phyloP scores from a whole-genome alignment of 1,140 invertebrate species.

The Euwallacea fornicatus region DNA sequence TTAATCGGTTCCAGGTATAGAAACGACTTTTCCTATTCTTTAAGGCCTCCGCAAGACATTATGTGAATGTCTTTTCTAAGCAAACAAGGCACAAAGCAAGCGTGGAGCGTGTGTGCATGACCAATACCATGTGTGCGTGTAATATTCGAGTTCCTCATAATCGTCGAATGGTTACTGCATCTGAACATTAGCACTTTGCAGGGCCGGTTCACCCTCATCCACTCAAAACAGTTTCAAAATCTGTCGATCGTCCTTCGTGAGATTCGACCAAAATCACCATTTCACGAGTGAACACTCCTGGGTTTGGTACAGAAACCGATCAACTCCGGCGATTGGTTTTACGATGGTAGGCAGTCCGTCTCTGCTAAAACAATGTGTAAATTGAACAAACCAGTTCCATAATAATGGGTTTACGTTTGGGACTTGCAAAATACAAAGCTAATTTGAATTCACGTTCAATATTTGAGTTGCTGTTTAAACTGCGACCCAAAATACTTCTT shows the following conservation, averaged over 20 bases:
- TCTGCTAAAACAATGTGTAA: constrained; percentile 4
- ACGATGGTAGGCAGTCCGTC: not conserved
- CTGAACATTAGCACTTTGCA: constrained; percentile 13
- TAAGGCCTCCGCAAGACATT: constrained; percentile 5
- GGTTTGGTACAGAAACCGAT: not conserved
- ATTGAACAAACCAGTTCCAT: constrained; percentile 24
- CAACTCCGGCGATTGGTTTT: not conserved
- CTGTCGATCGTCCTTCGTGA: no score
- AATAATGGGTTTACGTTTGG: constrained; percentile 13
- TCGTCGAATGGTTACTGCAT: constrained; percentile 20
- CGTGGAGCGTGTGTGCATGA: constrained; percentile 10
- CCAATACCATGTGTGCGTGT: constrained; percentile 19
- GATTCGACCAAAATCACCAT: not conserved
- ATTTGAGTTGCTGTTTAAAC: constrained; percentile 14
- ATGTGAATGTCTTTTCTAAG: constrained; percentile 18
- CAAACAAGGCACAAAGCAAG: constrained; percentile 13
- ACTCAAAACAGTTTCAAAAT: no score
- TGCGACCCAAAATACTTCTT: constrained; percentile 14
- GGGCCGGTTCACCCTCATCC: not conserved
- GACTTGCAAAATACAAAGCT: constrained; percentile 22
- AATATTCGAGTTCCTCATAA: constrained; percentile 31
- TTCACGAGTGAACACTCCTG: not conserved
- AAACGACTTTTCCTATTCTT: constrained; percentile 18
- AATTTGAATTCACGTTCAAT: constrained; percentile 19
- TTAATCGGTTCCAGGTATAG: constrained; percentile 17